Conservation (phyloP, 2,113 vertebrate genomes). For the Ammodytes marinus region DNA sequence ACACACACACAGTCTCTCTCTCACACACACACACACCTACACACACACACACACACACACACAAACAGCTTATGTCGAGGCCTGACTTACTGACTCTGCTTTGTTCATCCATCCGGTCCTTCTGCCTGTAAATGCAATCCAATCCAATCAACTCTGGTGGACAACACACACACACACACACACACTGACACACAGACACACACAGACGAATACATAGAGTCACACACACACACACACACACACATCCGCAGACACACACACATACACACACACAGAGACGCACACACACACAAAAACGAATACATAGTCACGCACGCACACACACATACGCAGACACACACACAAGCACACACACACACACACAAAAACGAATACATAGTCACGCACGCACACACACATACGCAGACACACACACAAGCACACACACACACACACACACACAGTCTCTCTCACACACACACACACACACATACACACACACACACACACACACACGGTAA, state of each 20-base stretch:
- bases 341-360: conserved; percentile 28
- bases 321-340: conserved; percentile 40
- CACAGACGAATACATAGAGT: too few relatives aligned
- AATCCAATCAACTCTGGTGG: conserved; percentile 55
- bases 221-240: too few relatives aligned
- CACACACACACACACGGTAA: conserved; percentile 30
- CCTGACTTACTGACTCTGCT: conserved; percentile 11
- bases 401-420: conserved; percentile 38
- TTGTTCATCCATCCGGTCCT: conserved; percentile 45
- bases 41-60: conserved; percentile 19
- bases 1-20: too few relatives aligned
- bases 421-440: conserved; percentile 33
- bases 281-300: conserved; percentile 21
- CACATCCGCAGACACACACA: conserved; percentile 33
- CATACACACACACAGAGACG: conserved; percentile 12
- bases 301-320: conserved; percentile 16
- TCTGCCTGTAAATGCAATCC: conserved; percentile 58
- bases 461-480: conserved; percentile 17
- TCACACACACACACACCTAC: neutral
- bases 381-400: conserved; percentile 31
- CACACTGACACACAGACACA: too few relatives aligned
- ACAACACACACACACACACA: conserved; percentile 29
- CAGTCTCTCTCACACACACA: conserved; percentile 4
- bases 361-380: neutral
- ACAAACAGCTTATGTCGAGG: conserved; percentile 12